Percentiles rank a stretch among this genome's conserved stretches.
phyloP scores from a whole-genome alignment of 2,113 vertebrate species.

The Craseonycteris thonglongyai region DNA sequence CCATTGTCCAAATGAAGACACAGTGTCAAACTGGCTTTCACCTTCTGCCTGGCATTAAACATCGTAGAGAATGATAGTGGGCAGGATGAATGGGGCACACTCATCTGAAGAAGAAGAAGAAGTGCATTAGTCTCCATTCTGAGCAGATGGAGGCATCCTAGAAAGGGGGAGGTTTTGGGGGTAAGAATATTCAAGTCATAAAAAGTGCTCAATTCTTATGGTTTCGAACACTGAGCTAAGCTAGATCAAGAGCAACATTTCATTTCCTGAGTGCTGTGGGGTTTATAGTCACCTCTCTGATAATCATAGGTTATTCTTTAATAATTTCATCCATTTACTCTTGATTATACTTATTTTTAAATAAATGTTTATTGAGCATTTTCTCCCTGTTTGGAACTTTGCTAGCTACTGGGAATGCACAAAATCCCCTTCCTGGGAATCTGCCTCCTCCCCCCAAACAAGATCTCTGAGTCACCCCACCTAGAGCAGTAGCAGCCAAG shows the following conservation, averaged over 20 bases:
- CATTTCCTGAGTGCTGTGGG: neutral
- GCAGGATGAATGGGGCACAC: neutral
- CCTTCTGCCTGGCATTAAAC: neutral
- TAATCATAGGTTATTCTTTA: neutral
- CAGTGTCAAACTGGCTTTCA: neutral
- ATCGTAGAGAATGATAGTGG: neutral
- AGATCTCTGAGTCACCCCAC: slow-evolving; percentile 54
- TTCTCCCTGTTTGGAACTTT: neutral
- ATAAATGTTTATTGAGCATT: neutral
- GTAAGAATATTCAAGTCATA: neutral
- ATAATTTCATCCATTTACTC: neutral
- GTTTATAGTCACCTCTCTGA: neutral
- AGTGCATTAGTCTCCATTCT: neutral
- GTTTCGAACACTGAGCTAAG: neutral
- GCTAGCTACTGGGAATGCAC: neutral
- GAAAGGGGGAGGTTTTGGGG: too few relatives aligned
- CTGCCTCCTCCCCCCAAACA: slow-evolving; percentile 25
- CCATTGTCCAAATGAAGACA: neutral
- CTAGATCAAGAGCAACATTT: neutral
- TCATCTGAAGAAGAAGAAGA: neutral
- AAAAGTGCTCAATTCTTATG: neutral
- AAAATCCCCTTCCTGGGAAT: neutral
- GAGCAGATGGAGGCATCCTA: neutral
- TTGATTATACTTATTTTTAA: neutral
- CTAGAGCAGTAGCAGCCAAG: slow-evolving; percentile 61